Evolutionary conservation across 2,888 invertebrate species (phyloP).

Genomic region (Adineta ricciae): DNA sequence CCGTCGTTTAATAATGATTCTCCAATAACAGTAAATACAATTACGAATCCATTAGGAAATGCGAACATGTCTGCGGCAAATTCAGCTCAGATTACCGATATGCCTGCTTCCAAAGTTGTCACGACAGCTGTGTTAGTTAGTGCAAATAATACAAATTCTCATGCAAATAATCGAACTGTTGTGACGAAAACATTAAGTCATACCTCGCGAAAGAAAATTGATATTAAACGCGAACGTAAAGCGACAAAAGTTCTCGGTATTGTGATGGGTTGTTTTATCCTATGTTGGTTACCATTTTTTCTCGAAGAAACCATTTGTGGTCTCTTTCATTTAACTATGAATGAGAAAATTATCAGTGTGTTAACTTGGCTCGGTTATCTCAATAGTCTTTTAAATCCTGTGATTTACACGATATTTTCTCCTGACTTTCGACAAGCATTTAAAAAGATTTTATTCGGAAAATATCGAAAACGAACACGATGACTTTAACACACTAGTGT

Average conservation of each 20-base stretch:
- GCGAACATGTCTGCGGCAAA: not conserved
- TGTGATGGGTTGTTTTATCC: constrained; percentile 84
- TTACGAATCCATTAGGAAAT: not conserved
- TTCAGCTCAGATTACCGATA: not conserved
- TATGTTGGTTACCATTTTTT: constrained; percentile 93
- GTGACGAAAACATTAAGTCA: not conserved
- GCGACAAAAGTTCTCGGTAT: constrained; percentile 48
- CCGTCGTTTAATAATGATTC: not conserved
- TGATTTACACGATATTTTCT: constrained; percentile 81
- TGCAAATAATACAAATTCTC: not conserved
- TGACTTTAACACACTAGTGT: too few species aligned
- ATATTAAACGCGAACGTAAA: constrained; percentile 48
- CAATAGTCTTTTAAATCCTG: constrained; percentile 79
- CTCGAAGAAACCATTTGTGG: constrained; percentile 74
- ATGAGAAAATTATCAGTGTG: constrained; percentile 47
- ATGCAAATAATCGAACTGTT: not conserved
- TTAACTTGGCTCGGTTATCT: constrained; percentile 82
- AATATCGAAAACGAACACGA: constrained; percentile 20
- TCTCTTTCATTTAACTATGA: constrained; percentile 39
- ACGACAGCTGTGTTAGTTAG: not conserved
- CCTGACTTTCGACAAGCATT: constrained; percentile 83
- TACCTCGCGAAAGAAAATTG: constrained; percentile 38
- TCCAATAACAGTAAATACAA: not conserved
- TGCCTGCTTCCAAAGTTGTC: not conserved
- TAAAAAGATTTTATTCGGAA: constrained; percentile 36